Evolutionary conservation across 2,888 invertebrate genomes (phyloP).

Genomic region (Troides aeacus): DNA sequence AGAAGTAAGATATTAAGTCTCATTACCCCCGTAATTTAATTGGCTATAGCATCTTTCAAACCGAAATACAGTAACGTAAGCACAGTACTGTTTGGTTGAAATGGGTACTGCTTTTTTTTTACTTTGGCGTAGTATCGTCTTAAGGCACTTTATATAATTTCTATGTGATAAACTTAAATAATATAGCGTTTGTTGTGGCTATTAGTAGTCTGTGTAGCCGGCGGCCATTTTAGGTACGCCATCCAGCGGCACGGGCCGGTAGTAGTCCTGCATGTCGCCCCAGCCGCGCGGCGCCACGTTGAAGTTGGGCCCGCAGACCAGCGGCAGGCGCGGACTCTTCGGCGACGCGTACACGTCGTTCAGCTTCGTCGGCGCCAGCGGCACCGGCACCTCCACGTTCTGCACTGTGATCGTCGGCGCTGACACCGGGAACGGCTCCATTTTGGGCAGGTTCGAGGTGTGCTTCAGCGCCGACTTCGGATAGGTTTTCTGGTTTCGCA

Average conservation of each 20-base stretch:
- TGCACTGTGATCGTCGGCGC: slow-evolving; percentile 59
- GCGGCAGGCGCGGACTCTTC: slow-evolving; percentile 62
- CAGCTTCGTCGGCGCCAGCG: slow-evolving; percentile 70
- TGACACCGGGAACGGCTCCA: slow-evolving; percentile 73
- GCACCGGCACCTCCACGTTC: slow-evolving; percentile 60
- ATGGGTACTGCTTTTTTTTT: not conserved
- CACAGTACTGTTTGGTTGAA: too few species aligned
- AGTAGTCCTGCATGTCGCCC: slow-evolving; percentile 84
- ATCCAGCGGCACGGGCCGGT: slow-evolving; percentile 87
- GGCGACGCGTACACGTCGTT: slow-evolving; percentile 74
- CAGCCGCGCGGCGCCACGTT: slow-evolving; percentile 92
- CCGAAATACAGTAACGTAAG: too few species aligned
- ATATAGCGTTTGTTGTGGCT: not conserved
- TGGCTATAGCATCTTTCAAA: too few species aligned
- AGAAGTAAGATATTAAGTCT: too few species aligned
- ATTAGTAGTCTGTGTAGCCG: slow-evolving; percentile 78
- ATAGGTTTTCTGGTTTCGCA: slow-evolving; percentile 71
- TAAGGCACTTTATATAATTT: slow-evolving; percentile 21
- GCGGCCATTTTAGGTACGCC: slow-evolving; percentile 62
- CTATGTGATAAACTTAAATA: slow-evolving; percentile 5
- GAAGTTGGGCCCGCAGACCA: slow-evolving; percentile 82
- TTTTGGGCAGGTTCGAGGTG: slow-evolving; percentile 61
- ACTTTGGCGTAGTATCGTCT: slow-evolving; percentile 18
- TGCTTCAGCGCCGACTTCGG: slow-evolving; percentile 71
- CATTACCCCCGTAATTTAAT: too few species aligned